These are phyloP conservation scores for Pogoniulus pusillus DNA, from an alignment of 2,797 vertebrate species.

Conservation along the genomic window DNA sequence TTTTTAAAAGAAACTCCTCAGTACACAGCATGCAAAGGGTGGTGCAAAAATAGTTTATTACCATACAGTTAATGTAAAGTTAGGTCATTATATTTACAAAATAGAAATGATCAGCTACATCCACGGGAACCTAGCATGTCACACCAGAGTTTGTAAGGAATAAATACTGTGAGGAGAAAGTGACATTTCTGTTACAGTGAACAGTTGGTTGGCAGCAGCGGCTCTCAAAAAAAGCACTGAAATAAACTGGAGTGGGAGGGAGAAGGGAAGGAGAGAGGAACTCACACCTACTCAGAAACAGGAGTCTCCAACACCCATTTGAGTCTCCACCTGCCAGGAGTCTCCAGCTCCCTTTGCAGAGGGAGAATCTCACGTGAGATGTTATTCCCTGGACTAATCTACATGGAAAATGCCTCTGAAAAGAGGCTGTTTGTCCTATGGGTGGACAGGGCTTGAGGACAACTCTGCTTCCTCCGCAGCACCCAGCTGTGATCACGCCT, in stretches of 20 bases:
- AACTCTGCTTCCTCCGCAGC: accelerated
- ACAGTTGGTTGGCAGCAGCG: background rate
- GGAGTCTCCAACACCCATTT: background rate
- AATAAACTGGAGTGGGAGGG: background rate
- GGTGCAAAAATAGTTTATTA: conserved; percentile 87
- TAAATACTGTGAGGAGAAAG: conserved; percentile 73
- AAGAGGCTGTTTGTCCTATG: background rate
- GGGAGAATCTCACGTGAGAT: background rate
- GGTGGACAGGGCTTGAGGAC: background rate
- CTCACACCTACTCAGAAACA: background rate
- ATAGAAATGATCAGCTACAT: conserved; percentile 77
- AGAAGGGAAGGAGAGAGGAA: background rate
- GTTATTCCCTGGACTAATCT: background rate
- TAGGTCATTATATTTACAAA: conserved; percentile 81
- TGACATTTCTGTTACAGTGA: conserved; percentile 50
- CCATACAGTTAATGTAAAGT: conserved; percentile 78
- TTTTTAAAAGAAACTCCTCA: conserved; percentile 13
- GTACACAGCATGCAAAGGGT: conserved; percentile 54
- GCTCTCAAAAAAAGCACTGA: conserved; percentile 50
- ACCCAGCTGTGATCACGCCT: accelerated
- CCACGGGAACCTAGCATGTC: conserved; percentile 72
- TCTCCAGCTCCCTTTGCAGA: background rate
- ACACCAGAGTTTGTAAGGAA: conserved; percentile 64
- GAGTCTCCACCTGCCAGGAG: too few species aligned
- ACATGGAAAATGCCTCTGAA: background rate